Conservation (phyloP, 2,113 vertebrate genomes). For the Cheirogaleus medius region DNA sequence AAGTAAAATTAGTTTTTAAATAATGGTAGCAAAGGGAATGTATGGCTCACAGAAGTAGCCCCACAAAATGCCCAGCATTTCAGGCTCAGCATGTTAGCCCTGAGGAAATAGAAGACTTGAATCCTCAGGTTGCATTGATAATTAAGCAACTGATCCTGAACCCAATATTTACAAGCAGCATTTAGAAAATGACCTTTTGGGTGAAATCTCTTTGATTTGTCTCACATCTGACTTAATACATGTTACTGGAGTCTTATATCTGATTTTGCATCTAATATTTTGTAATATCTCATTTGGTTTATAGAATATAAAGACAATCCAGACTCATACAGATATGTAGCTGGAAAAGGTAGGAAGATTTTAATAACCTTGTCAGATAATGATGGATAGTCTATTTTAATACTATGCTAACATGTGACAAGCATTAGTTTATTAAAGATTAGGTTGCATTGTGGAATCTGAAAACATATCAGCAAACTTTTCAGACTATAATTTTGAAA, state of each 20-base stretch:
- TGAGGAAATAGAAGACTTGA: not conserved
- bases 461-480: not conserved
- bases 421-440: not conserved
- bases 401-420: not conserved
- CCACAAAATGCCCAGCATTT: not conserved
- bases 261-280: not conserved
- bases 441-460: not conserved
- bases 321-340: not conserved
- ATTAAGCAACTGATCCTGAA: not conserved
- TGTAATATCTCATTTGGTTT: not conserved
- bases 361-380: not conserved
- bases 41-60: not conserved
- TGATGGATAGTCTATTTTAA: not conserved
- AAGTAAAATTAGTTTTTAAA: too few species aligned
- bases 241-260: not conserved
- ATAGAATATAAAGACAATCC: not conserved
- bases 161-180: not conserved
- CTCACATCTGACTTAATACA: not conserved
- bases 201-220: not conserved
- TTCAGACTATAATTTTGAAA: not conserved
- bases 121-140: too few species aligned
- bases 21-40: not conserved
- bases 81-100: fast-evolving
- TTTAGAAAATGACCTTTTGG: not conserved
- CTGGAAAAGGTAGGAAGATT: fast-evolving